Base-by-base conservation (phyloP, 1,140 invertebrate genomes). In the Tyrophagus putrescentiae region DNA sequence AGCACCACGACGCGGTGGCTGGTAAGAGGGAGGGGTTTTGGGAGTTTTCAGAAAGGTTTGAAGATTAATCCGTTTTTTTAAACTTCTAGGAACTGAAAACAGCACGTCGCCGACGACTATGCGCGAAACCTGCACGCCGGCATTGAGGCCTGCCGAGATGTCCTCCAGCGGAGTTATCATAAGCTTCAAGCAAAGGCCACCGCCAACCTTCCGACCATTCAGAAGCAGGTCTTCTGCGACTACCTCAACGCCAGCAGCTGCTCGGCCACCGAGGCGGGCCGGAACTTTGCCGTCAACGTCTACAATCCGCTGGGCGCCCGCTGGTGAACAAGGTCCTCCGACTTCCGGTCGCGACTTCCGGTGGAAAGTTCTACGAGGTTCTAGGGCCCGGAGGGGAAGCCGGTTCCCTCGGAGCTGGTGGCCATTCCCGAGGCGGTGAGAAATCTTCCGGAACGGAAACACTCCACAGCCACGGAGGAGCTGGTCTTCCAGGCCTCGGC, bases 101-200 rank as follows among this genome's bases (percentile, higher is more conserved):
- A 94, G 72, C 79, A 85, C 52, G 90, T 95, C 0, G 82, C 87
- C 0, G 66, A 79, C 9, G 92, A 98, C 72, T 98, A 98, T 70
- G 80, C 77, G 0, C 73, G 80, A 63, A 74, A 83, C 1, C 29
- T 63, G 18, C 4, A 36, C 23, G 18, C 23, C 11, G 58, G 23
- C 6, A 48, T 53, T 7, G 13, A 61, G 36, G 4, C 18, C 9
- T 50, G 48, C 16, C 70, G 77, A 57, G 74, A 76, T 60, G 74
- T 74, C 25, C 61, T 76, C 6, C 70, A 70, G 62, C 68, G 72
- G 62, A 70, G 70, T 0, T 72, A 68, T 44, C 62, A 65, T 32
- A 70, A 69, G 60, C 77, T 77, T 67, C 69, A 84, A 48, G 80
- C 79, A 76, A 13, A n/a, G 4, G 53, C 50, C 42, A 56, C 54